These are phyloP conservation scores for Dermatemys mawii DNA, from an alignment of 2,113 vertebrate species.

Conservation along the genomic window DNA sequence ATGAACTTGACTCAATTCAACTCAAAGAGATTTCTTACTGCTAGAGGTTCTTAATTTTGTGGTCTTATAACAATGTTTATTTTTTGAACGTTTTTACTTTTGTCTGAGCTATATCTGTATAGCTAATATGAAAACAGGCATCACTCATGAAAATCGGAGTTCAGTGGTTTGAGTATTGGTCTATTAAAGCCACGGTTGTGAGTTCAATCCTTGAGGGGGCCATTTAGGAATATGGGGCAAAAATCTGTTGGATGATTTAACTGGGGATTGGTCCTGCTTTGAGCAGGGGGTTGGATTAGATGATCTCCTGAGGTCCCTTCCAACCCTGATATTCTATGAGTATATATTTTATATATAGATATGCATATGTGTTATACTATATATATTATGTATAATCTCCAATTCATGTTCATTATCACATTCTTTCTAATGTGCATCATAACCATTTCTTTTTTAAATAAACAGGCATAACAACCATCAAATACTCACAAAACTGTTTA, in stretches of 20 bases:
- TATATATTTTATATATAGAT: not conserved
- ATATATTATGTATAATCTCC: not conserved
- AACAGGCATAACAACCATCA: not conserved
- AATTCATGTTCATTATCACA: slow-evolving; percentile 28
- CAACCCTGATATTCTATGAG: no score
- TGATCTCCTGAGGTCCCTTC: no score
- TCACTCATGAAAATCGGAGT: no score
- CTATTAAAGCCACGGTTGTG: no score
- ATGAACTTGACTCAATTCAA: not conserved
- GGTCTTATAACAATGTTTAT: not conserved
- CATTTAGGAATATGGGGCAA: no score
- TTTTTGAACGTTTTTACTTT: not conserved
- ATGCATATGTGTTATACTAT: not conserved
- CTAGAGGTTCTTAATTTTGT: not conserved
- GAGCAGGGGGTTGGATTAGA: no score
- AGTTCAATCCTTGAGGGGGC: no score
- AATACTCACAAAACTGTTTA: not conserved
- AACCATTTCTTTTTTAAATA: slow-evolving; percentile 1
- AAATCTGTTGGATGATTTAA: no score
- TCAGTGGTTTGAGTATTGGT: no score
- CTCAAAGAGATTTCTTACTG: not conserved
- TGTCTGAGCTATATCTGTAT: not conserved
- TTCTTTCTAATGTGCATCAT: slow-evolving; percentile 30
- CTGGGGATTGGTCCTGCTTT: no score
- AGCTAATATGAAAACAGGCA: not conserved